Base-by-base conservation (phyloP, 2,113 vertebrate genomes). In the Labrus mixtus region DNA sequence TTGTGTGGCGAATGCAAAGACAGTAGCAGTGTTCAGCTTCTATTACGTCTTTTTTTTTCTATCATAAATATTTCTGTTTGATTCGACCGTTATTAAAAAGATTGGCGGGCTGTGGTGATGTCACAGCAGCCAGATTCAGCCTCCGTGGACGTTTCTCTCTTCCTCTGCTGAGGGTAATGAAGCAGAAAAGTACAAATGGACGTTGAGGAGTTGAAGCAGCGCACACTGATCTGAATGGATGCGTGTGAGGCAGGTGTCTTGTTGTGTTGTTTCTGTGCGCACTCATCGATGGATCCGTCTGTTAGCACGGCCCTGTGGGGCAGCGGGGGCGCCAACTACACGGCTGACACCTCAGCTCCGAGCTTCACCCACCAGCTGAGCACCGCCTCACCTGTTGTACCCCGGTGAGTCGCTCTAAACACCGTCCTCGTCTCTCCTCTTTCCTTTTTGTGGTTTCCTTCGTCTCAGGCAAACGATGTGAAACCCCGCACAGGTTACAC, bases 241-340 rank as follows among this genome's bases (percentile, higher is more conserved):
- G 72, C 25, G 64, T 68, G 60, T 78, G 48, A 60, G 12, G 8
- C 91, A 85, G 58, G 48, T 51, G 48, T 81, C 58, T 73, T 61
- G 56, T 70, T 36, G 15, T 36, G 53, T 36, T 54, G 57, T 43
- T 72, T 17, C 58, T 65, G 56, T 7, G 43, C 78, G 10, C 43
- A 51, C 17, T n/a, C 25, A 7, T 69, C 66, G 19, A 94, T 93
- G 93, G 93, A 93, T 87, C 45, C 54, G 1, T 36, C 81, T 43
- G 82, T 71, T 66, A 87, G 81, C 69, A 57, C 69, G 2, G 81
- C 89, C 56, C 83, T 90, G 70, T 88, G 60, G 75, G 76, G 85
- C 71, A 64, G 72, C 78, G 68, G 70, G 8, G 29, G 59, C 58
- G 41, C 12, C 78, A 88, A 86, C 86, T 85, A 75, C 78, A 86